Base-by-base conservation (phyloP, 2,797 vertebrate species). In the Pangasius larnaudii region DNA sequence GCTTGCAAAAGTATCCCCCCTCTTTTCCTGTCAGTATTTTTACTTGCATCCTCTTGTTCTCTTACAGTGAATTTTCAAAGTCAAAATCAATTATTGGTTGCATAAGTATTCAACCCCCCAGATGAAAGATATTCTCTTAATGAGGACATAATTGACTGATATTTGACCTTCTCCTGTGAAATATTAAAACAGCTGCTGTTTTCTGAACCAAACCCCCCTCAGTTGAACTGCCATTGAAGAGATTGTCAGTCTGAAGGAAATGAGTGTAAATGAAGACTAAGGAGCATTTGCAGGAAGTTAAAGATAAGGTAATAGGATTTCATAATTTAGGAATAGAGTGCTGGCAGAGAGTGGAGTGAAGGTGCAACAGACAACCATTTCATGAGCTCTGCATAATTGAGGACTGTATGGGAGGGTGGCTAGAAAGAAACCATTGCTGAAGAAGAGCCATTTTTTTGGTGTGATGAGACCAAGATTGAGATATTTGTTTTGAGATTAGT, bases 121-220 rank as follows among this genome's bases (percentile, higher is more conserved):
- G 56, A 80, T 80, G 53, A 13, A 80, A 59, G 9, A 58, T 78
- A 51, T 58, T 80, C 77, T 58, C 33, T 36, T 36, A 80, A 24
- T 58, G 9, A 56, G 30, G 19, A 56, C 3, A 10, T 79, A 79
- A 79, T 79, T 39, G 30, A 27, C 33, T 59, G 2, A 81, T 27
- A 59, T 61, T 59, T 59, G 56, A 2, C 2, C 14, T 58, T 56
- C 33, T 39, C 22, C 22, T 61, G 33, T 59, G 24, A 39, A 81
- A 81, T 59, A 59, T 39, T 39, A 61, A 81, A 81, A 30, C 49
- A 74, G 33, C n/a, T 67, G 24, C 9, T 33, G 2, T 39, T 71
- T 71, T 39, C 18, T 16, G 19, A 72, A 42, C 39, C 24, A 72
- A 42, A 22, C 10, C 7, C 36, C 19, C 75, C 78, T 58, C 19